phyloP scores from a whole-genome alignment of 2,888 invertebrate species.

The Tachina grossa region DNA sequence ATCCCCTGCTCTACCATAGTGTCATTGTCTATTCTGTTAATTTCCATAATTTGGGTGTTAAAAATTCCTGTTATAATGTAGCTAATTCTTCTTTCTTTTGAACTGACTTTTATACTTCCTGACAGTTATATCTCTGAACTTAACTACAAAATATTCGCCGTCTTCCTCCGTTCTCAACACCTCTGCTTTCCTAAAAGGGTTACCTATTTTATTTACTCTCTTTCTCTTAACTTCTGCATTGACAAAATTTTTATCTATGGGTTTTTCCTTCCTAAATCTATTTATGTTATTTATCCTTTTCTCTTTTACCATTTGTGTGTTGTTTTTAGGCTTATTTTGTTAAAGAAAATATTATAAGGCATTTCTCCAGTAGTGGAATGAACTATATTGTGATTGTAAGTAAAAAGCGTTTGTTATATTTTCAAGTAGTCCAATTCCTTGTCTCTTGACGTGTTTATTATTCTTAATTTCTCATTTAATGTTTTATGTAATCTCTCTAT shows the following conservation, averaged over 20 bases:
- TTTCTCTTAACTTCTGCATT: conserved; percentile 56
- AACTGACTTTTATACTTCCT: conserved; percentile 51
- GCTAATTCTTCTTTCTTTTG: conserved; percentile 32
- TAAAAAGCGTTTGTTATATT: conserved; percentile 41
- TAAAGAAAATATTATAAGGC: conserved; percentile 42
- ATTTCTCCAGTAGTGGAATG: conserved; percentile 23
- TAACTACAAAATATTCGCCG: conserved; percentile 51
- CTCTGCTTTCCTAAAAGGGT: conserved; percentile 48
- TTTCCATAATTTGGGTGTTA: neutral
- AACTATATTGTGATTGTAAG: conserved; percentile 28
- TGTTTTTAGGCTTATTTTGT: conserved; percentile 6
- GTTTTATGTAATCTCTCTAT: neutral
- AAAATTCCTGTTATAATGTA: neutral
- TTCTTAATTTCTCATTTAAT: neutral
- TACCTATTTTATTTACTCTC: conserved; percentile 41
- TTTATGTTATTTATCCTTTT: conserved; percentile 46
- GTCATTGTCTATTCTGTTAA: neutral
- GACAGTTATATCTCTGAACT: conserved; percentile 49
- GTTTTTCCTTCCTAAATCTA: neutral
- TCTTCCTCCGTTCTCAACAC: conserved; percentile 52
- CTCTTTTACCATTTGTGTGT: conserved; percentile 36
- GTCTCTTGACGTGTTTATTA: neutral
- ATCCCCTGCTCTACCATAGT: neutral
- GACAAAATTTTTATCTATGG: conserved; percentile 41
- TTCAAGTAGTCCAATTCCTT: neutral